Percentiles rank a stretch among this genome's conserved stretches.
phyloP scores from a whole-genome alignment of 2,797 vertebrate genomes.

The Alectoris magna region DNA sequence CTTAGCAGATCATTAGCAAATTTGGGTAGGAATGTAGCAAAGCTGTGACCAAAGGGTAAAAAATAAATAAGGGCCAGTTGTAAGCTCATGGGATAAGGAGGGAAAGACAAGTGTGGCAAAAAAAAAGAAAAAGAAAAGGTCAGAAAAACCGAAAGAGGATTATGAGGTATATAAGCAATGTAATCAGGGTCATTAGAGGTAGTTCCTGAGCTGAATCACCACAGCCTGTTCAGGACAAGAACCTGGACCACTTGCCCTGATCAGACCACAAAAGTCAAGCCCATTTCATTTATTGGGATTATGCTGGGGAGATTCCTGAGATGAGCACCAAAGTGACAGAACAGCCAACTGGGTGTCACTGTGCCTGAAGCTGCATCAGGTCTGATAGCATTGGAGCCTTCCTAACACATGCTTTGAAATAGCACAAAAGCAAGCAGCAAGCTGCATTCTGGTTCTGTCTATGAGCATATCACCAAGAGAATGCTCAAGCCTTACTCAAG shows the following conservation, averaged over 20 bases:
- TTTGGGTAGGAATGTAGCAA: not conserved
- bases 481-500: not conserved
- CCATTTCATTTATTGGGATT: not conserved
- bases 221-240: not conserved
- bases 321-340: not conserved
- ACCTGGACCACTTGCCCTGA: not conserved
- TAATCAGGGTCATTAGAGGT: not conserved
- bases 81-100: not conserved
- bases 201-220: not conserved
- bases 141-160: not conserved
- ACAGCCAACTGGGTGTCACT: not conserved
- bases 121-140: not conserved
- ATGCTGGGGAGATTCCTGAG: not conserved
- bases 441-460: not conserved
- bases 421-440: not conserved
- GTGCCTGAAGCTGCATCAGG: not conserved
- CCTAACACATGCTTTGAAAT: not conserved
- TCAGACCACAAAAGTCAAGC: not conserved
- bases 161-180: not conserved
- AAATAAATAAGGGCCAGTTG: not conserved
- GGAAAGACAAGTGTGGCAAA: not conserved
- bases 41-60: not conserved
- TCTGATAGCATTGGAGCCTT: fast-evolving
- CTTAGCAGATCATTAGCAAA: not conserved
- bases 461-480: not conserved